Conservation (phyloP, 2,797 vertebrate species). For the Pseudochirops cupreus region DNA sequence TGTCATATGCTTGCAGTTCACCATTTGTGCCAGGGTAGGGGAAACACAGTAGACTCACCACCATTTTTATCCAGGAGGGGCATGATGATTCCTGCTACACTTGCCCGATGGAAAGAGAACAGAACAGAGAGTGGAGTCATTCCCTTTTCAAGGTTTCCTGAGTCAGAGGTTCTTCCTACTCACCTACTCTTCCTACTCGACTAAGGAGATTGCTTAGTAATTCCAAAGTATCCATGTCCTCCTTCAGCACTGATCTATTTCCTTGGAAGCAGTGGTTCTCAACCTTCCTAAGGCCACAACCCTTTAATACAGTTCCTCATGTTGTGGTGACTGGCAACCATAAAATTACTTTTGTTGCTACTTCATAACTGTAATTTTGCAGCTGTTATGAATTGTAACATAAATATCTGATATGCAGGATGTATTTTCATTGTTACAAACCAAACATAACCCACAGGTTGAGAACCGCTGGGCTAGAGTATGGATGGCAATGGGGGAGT, state of each 20-base stretch:
- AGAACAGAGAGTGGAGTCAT: not conserved
- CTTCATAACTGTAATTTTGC: too few relatives aligned
- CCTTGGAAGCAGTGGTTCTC: not conserved
- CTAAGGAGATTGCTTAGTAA: not conserved
- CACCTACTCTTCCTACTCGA: not conserved
- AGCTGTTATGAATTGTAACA: too few relatives aligned
- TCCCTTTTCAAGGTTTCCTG: not conserved
- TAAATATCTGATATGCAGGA: too few relatives aligned
- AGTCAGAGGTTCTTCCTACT: not conserved
- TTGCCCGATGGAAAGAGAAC: not conserved
- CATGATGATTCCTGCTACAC: not conserved
- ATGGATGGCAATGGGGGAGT: not conserved
- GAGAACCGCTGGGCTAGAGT: not conserved
- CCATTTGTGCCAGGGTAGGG: not conserved
- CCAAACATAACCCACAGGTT: too few relatives aligned
- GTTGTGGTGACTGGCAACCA: too few relatives aligned
- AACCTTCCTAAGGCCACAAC: too few relatives aligned
- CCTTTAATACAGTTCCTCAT: too few relatives aligned
- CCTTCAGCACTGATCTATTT: not conserved
- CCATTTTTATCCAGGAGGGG: not conserved
- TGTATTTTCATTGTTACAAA: too few relatives aligned
- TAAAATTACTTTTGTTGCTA: too few relatives aligned
- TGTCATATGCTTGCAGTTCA: not conserved
- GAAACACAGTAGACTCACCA: not conserved
- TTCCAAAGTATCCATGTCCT: not conserved